These are phyloP conservation scores for Phenacoccus solenopsis DNA, from an alignment of 1,140 invertebrate species.

Conservation along the genomic window DNA sequence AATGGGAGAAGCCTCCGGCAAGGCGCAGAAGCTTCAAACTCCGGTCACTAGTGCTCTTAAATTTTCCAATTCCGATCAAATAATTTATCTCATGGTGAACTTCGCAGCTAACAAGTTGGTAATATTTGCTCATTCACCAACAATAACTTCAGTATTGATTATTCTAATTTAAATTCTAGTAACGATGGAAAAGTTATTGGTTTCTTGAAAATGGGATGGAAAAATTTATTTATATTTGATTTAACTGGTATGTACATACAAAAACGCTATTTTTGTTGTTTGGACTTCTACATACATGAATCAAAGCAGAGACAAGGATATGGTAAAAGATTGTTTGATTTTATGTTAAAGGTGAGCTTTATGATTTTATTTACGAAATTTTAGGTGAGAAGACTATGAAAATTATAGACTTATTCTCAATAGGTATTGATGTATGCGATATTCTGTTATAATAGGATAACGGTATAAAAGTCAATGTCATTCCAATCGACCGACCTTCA, in stretches of 20 bases:
- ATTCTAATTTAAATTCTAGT: constrained; percentile 39
- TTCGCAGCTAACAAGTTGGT: neutral
- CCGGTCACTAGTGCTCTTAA: constrained; percentile 55
- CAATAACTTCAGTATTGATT: constrained; percentile 27
- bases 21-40: constrained; percentile 56
- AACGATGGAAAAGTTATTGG: constrained; percentile 45
- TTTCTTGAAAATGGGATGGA: constrained; percentile 68
- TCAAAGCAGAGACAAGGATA: constrained; percentile 60
- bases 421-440: neutral
- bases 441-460: constrained; percentile 45
- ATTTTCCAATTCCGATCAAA: constrained; percentile 50
- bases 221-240: constrained; percentile 73
- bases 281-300: constrained; percentile 80
- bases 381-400: neutral
- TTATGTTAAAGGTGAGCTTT: constrained; percentile 53
- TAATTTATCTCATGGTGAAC: constrained; percentile 46
- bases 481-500: constrained; percentile 83
- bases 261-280: constrained; percentile 58
- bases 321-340: constrained; percentile 61
- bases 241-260: constrained; percentile 51
- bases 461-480: constrained; percentile 49
- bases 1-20: constrained; percentile 55
- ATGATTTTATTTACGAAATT: constrained; percentile 16
- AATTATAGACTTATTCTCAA: neutral
- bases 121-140: neutral